A percentile compares a stretch with the other conserved stretches of the same genome.
These are phyloP conservation scores for Lepus timidus DNA, from an alignment of 2,113 vertebrate species.

Conservation along the genomic window DNA sequence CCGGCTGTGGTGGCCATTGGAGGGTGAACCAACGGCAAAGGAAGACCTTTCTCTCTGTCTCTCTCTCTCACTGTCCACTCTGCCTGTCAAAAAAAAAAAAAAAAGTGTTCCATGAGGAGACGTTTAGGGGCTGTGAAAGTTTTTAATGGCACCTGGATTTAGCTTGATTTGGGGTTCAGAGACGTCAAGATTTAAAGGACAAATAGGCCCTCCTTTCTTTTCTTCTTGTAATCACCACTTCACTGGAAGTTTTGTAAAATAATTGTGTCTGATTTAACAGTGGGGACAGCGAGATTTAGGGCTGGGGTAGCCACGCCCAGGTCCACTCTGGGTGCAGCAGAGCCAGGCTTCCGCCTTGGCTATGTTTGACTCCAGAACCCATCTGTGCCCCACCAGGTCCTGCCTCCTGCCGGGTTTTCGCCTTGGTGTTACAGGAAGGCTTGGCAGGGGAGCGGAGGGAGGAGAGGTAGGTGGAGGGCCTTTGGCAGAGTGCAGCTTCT, in stretches of 20 bases:
- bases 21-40: too few species aligned
- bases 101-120: background rate
- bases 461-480: background rate
- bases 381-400: background rate
- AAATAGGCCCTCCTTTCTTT: background rate
- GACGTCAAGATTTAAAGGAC: background rate
- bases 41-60: too few species aligned
- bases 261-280: background rate
- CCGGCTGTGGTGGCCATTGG: too few species aligned
- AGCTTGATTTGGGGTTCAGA: background rate
- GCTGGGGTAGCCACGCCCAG: background rate
- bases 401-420: background rate
- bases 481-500: background rate
- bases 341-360: background rate
- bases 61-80: too few species aligned
- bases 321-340: too few species aligned
- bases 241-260: background rate
- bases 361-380: background rate
- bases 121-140: background rate
- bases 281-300: background rate
- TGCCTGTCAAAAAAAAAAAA: too few species aligned
- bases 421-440: background rate
- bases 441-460: background rate
- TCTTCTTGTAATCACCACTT: background rate
- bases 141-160: slow-evolving; percentile 32